Evolutionary conservation across 2,113 vertebrate genomes (phyloP), one percentile per base, ranked within the genome.

Genomic region (Heptranchias perlo): DNA sequence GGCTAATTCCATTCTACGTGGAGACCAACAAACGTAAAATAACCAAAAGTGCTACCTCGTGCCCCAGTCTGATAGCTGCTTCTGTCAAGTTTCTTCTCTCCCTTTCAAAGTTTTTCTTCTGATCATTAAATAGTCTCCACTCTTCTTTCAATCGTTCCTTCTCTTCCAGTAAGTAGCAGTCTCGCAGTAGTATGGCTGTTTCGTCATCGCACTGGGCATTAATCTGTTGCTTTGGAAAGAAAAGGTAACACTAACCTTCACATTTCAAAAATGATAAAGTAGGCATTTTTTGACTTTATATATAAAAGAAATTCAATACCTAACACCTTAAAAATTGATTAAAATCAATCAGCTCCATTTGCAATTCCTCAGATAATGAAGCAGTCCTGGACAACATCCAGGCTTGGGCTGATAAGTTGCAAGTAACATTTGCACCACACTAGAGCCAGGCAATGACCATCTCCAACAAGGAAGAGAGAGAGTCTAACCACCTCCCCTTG

Each of bases 71-170:
- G 97, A 99, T 99, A 84, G 99, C 99, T 91, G 99, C 99, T 95
- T 99, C 99, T 0, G 99, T 99, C 97, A 99, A 99, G 97, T 98
- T 99, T 96, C 97, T 98, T 96, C 99, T 98, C 96, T 99, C 99
- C 96, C 97, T 98, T 97, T 99, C 99, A 96, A 99, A 99, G 96
- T 99, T 99, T 96, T 97, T 98, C 97, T 98, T 99, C 96, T 99
- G 99, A 49, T 99, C 99, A 96, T 97, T 98, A 97, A 99, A 99
- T 4, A 99, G 97, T 39, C 97, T 98, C 99, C 99, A 99, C 62
- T 99, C 99, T 96, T 99, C 98, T 96, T 99, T 98, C 96, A 99
- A 98, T 10, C 99, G 98, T 96, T 99, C 99, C 96, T 98, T 99
- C 97, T 99, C 99, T 97, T 99, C 99, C 96, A 99, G 96, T 13